Evolutionary conservation across 1,140 invertebrate genomes (phyloP).

Genomic region (Drosophila eugracilis): DNA sequence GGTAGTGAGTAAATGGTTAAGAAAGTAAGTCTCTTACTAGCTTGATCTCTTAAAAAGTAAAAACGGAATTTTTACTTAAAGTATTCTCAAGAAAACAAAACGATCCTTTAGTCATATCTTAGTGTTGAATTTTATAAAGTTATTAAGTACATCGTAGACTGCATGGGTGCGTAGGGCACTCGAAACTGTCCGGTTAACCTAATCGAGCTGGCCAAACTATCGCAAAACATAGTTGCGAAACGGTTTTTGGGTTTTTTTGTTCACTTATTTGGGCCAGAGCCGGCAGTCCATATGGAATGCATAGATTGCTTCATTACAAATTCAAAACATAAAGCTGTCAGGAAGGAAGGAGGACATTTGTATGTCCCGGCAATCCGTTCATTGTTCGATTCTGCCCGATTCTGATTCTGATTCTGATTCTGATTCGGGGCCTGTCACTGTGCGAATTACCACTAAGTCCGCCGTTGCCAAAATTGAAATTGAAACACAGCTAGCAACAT

Average conservation of each 20-base stretch:
- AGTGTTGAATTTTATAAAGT: too few relatives aligned
- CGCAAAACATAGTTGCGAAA: conserved; percentile 36
- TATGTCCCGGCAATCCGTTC: conserved; percentile 29
- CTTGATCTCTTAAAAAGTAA: too few relatives aligned
- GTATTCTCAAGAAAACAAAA: too few relatives aligned
- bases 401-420: not conserved
- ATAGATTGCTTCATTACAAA: conserved; percentile 49
- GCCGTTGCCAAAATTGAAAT: conserved; percentile 37
- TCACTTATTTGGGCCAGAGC: conserved; percentile 12
- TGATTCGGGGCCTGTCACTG: conserved; percentile 6
- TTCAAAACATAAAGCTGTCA: conserved; percentile 55
- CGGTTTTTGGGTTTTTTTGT: conserved; percentile 31
- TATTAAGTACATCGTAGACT: too few relatives aligned
- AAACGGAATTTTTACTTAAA: too few relatives aligned
- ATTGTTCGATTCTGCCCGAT: conserved; percentile 22
- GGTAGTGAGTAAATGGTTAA: too few relatives aligned
- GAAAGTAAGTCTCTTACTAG: too few relatives aligned
- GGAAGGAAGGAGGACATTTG: conserved; percentile 48
- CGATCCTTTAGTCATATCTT: too few relatives aligned
- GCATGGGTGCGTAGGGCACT: conserved; percentile 4
- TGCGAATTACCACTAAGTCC: conserved; percentile 41
- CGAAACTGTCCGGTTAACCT: not conserved
- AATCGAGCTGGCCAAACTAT: conserved; percentile 23
- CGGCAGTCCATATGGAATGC: conserved; percentile 28
- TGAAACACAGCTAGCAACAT: conserved; percentile 34